phyloP scores from a whole-genome alignment of 1,140 invertebrate genomes.

The Drosophila orosa region DNA sequence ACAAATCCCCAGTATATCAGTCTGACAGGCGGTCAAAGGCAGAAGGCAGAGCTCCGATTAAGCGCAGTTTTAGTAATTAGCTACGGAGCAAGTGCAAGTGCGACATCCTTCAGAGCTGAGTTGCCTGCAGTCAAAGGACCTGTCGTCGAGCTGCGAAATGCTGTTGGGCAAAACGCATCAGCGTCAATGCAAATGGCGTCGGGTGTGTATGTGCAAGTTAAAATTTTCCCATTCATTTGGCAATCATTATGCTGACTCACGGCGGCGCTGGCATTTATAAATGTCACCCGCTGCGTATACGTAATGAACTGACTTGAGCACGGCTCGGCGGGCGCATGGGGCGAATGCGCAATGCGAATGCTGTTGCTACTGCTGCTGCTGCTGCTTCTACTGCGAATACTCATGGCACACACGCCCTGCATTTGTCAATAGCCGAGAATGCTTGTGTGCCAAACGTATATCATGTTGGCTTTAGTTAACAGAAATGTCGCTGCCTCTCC shows the following conservation, averaged over 20 bases:
- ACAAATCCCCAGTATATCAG: constrained; percentile 16
- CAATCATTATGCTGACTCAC: constrained; percentile 55
- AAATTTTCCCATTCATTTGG: constrained; percentile 74
- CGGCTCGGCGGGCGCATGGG: constrained; percentile 8
- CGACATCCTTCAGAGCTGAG: constrained; percentile 10
- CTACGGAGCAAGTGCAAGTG: constrained; percentile 26
- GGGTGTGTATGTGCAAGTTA: constrained; percentile 39
- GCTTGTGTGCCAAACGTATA: constrained; percentile 56
- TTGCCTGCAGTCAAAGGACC: constrained; percentile 22
- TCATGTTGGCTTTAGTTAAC: constrained; percentile 77
- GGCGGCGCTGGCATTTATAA: constrained; percentile 66
- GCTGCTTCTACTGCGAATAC: neutral
- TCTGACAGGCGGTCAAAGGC: constrained; percentile 29
- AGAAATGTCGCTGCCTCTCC: constrained; percentile 58
- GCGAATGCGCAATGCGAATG: constrained; percentile 25
- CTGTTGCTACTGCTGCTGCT: neutral
- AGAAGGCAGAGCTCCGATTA: constrained; percentile 34
- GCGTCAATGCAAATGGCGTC: constrained; percentile 36
- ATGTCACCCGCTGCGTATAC: constrained; percentile 64
- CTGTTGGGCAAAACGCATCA: constrained; percentile 32
- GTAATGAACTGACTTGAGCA: constrained; percentile 48
- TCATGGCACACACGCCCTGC: constrained; percentile 39
- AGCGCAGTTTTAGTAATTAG: constrained; percentile 65
- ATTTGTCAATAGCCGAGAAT: constrained; percentile 68
- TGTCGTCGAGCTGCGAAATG: constrained; percentile 28